Conservation (phyloP, 2,888 invertebrate genomes). For the Pristionchus entomophagus region DNA sequence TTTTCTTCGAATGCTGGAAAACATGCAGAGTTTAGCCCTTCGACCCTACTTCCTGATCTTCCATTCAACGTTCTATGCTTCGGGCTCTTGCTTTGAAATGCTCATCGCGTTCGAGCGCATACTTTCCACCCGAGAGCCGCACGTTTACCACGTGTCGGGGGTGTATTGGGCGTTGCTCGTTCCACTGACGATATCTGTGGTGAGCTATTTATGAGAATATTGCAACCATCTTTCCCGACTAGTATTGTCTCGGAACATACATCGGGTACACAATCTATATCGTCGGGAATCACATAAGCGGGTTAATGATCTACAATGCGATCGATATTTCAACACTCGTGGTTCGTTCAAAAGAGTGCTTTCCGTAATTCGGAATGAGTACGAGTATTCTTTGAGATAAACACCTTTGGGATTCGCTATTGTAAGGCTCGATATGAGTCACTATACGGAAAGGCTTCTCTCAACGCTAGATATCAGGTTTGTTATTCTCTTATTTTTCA, state of each 20-base stretch:
- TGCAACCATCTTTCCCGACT: no score
- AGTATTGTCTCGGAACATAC: not conserved
- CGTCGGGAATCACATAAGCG: not conserved
- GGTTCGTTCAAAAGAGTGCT: not conserved
- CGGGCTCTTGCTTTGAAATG: conserved; percentile 2
- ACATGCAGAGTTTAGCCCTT: not conserved
- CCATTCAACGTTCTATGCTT: not conserved
- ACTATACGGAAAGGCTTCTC: not conserved
- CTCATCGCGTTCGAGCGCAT: not conserved
- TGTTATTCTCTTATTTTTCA: not conserved
- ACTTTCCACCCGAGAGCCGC: not conserved
- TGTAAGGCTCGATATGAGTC: not conserved
- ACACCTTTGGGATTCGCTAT: not conserved
- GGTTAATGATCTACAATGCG: not conserved
- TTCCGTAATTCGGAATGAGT: not conserved
- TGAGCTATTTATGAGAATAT: not conserved
- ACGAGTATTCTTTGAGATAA: not conserved
- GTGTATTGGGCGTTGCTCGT: not conserved
- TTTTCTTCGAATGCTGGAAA: not conserved
- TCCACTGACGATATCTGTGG: not conserved
- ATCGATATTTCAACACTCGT: not conserved
- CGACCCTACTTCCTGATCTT: not conserved
- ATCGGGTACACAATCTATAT: not conserved
- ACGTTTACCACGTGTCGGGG: not conserved
- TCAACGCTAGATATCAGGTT: not conserved